phyloP scores from a whole-genome alignment of 2,888 invertebrate species.

The Cremastinae sp. region DNA sequence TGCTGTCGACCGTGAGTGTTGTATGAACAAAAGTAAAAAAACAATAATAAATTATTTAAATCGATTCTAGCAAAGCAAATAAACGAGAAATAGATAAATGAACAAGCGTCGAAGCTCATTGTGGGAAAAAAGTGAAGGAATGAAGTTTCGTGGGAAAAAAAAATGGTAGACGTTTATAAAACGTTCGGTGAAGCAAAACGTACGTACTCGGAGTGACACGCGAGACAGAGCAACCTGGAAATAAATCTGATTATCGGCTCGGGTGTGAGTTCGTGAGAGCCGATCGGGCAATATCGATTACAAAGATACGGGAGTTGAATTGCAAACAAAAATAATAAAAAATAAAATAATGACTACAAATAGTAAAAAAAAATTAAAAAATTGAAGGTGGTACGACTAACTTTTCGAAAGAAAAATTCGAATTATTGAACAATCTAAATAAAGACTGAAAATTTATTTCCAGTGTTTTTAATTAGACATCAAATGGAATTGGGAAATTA shows the following conservation, averaged over 20 bases:
- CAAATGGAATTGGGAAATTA: constrained; percentile 1
- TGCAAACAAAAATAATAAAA: constrained; percentile 7
- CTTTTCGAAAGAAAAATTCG: no score
- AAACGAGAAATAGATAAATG: constrained; percentile 13
- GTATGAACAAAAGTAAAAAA: constrained; percentile 3
- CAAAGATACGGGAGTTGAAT: constrained; percentile 66
- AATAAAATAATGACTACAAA: not conserved
- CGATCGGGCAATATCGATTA: constrained; percentile 42
- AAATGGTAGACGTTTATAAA: not conserved
- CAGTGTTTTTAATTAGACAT: no score
- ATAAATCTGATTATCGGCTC: constrained; percentile 68
- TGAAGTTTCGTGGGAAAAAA: not conserved
- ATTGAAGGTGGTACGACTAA: no score
- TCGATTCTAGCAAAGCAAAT: constrained; percentile 33
- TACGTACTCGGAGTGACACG: constrained; percentile 72
- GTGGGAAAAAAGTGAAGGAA: constrained; percentile 7
- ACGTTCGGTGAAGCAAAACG: constrained; percentile 52
- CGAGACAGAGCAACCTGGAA: constrained; percentile 74
- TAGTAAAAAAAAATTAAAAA: no score
- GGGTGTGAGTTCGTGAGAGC: constrained; percentile 50
- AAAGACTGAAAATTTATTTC: no score
- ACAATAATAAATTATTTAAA: no score
- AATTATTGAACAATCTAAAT: no score
- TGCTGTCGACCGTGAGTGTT: constrained; percentile 3
- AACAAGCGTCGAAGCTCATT: constrained; percentile 42